Conservation (phyloP, 2,888 invertebrate genomes). For the Sylvicola fuscatus region DNA sequence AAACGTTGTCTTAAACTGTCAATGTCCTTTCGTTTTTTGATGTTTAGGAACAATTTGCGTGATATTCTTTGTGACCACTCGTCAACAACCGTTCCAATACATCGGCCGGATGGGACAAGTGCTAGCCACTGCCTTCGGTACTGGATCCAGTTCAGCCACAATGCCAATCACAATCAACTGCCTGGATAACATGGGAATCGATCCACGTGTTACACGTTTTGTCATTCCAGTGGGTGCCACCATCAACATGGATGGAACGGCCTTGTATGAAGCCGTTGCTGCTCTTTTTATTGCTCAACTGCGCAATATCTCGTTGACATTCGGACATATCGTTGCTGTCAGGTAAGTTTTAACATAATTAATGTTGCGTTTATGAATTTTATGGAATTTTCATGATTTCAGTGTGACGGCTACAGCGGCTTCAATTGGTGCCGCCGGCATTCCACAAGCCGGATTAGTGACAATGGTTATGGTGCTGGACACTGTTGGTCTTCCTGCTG, state of each 20-base stretch:
- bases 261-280: constrained; percentile 93
- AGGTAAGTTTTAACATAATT: constrained; percentile 38
- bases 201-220: constrained; percentile 79
- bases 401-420: constrained; percentile 93
- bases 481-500: constrained; percentile 73
- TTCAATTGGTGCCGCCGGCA: constrained; percentile 92
- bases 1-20: background rate
- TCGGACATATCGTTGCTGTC: constrained; percentile 79
- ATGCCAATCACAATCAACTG: constrained; percentile 90
- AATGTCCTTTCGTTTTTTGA: background rate
- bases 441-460: constrained; percentile 87
- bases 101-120: constrained; percentile 76
- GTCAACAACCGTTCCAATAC: constrained; percentile 63
- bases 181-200: constrained; percentile 78
- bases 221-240: constrained; percentile 95
- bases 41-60: constrained; percentile 52
- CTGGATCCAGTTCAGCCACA: constrained; percentile 86
- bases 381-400: constrained; percentile 9
- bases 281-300: constrained; percentile 95
- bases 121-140: constrained; percentile 88
- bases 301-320: constrained; percentile 56
- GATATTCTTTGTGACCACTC: constrained; percentile 63
- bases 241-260: constrained; percentile 92
- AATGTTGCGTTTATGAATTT: constrained; percentile 1
- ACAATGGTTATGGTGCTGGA: constrained; percentile 93